phyloP scores from a whole-genome alignment of 1,140 invertebrate species.

The Dreissena polymorpha region DNA sequence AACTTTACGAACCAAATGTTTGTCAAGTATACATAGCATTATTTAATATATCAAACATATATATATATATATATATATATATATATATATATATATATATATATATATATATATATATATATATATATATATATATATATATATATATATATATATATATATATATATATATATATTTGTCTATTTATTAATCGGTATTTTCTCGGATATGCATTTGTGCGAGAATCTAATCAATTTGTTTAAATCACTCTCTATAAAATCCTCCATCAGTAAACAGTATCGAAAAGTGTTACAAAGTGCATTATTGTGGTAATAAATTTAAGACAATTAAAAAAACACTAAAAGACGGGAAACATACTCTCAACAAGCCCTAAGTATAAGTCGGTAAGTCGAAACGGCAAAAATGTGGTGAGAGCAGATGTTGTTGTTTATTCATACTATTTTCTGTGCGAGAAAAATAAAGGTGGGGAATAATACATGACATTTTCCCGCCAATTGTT shows the following conservation, averaged over 20 bases:
- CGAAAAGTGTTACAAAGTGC: no score
- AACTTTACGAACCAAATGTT: no score
- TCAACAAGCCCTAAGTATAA: no score
- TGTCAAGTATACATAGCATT: neutral
- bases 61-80: neutral
- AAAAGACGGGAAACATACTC: no score
- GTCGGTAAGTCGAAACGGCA: no score
- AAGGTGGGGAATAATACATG: slow-evolving; percentile 39
- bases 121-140: neutral
- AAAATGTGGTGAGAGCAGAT: slow-evolving; percentile 42
- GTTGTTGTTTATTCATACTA: slow-evolving; percentile 35
- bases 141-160: neutral
- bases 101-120: neutral
- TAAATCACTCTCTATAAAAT: no score
- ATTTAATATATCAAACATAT: neutral
- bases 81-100: neutral
- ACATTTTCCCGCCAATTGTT: slow-evolving; percentile 51
- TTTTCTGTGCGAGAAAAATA: slow-evolving; percentile 11
- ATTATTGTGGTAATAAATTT: no score
- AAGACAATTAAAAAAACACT: no score
- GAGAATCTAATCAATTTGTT: no score
- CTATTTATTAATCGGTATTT: neutral
- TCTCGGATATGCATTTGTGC: neutral
- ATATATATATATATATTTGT: neutral
- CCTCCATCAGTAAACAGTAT: no score